Conservation (phyloP, 2,797 vertebrate species). For the Chaunax sp. region DNA sequence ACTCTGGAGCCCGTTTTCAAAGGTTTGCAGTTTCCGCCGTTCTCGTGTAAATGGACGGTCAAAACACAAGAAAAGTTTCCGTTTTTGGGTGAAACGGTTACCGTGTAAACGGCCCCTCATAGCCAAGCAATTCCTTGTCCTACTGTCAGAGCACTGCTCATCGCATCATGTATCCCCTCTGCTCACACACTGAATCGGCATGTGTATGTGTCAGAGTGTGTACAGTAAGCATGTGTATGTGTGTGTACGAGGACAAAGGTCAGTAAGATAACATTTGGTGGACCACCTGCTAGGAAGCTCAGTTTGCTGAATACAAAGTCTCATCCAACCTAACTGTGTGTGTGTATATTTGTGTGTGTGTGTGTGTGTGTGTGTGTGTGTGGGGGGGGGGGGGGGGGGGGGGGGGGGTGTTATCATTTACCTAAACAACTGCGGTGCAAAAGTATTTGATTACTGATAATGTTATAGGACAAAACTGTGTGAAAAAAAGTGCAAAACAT, state of each 20-base stretch:
- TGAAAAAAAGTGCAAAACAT: constrained; percentile 29
- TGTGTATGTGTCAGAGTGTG: constrained; percentile 11
- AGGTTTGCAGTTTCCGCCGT: no score
- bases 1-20: no score
- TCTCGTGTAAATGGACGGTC: no score
- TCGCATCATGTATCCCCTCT: constrained; percentile 50
- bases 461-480: constrained; percentile 32
- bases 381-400: background rate
- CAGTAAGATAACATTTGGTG: constrained; percentile 79
- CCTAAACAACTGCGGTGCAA: constrained; percentile 54
- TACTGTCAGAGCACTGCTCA: constrained; percentile 52
- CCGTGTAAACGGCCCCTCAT: no score
- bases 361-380: constrained; percentile 26
- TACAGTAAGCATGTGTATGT: background rate
- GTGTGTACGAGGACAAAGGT: constrained; percentile 68
- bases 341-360: constrained; percentile 28
- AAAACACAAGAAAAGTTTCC: no score
- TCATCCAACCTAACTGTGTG: constrained; percentile 62
- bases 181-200: constrained; percentile 43
- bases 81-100: no score
- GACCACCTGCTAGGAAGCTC: constrained; percentile 79
- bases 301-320: constrained; percentile 70
- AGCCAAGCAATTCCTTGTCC: constrained; percentile 57
- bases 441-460: constrained; percentile 79
- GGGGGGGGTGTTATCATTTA: constrained; percentile 22